Evolutionary conservation across 2,113 vertebrate genomes (phyloP), one percentile per base, ranked within the genome.

Genomic region (Dasyprocta punctata): DNA sequence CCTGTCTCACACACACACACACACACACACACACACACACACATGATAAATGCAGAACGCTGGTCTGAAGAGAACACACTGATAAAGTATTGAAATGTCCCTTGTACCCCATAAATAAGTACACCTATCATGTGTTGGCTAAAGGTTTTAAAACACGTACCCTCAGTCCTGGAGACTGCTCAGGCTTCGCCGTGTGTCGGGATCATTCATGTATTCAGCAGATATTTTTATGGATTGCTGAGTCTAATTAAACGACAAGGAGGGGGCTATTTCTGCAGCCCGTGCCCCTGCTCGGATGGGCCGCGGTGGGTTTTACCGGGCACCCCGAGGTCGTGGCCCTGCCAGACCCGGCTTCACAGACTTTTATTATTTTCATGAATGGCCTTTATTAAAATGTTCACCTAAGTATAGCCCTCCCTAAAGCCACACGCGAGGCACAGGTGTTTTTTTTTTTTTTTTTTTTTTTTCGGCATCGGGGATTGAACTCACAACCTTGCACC

Each of bases 301-400:
- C 19, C 4, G 10, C 17, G 28, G 47, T 44, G 13, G 52, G 41
- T 52, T 95, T 95, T 88, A 63, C 0, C 30, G 44, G 75, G 63
- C 47, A 60, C 33, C 28, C 61, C 0, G 33, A 58, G 80, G 77
- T n/a, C 44, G 81, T 49, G 6, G 41, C 44, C 30, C 65, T 1
- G 38, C 44, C 26, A 16, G 78, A 17, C 89, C 77, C 56, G 65
- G 67, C 38, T 77, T 96, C 28, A 54, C 36, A 38, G 54, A 73
- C 69, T 93, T 92, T 97, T 73, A 92, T 95, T 89, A 87, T 97
- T 96, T 97, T 95, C 88, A 82, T 63, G 90, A 92, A 94, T 92
- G 49, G 81, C 92, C 63, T 90, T 97, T 96, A 97, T 96, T 96
- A 97, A 97, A 97, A 92, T 6, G 11, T 56, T 17, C 75, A 65